Base-by-base conservation (phyloP, 2,888 invertebrate genomes). In the Troilus luridus region DNA sequence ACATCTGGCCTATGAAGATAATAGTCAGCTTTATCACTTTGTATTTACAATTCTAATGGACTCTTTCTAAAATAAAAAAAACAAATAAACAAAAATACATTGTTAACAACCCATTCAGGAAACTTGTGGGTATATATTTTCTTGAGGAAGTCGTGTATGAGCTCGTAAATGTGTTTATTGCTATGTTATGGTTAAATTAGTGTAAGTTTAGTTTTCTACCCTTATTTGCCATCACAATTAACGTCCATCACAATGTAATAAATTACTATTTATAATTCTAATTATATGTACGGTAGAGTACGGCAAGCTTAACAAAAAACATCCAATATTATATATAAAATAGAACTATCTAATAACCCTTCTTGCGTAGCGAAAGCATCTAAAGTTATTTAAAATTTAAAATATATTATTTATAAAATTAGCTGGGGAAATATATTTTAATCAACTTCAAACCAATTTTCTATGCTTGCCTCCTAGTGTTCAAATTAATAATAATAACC, bases 31-130 rank as follows among this genome's bases (percentile, higher is more conserved):
- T 77, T 8, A 0, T 27, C 27, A 19, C 72, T 21, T n/a, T n/a
- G 21, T 85, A 85, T 85, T 85, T 56, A 85, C 85, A 85, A 85
- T 85, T 56, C 85, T 85, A 85, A 85, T 85, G 27, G 72, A 77
- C 0, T 41, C 27, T 0, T 41, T 27, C 1, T 0, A 41, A 77
- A 77, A 77, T 72, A 72, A 72, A 72, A 14, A 14, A 27, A 1
- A 14, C 6, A 27, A 24, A 72, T 27, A 77, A 24, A 8, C 27
- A 41, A 24, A 77, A 27, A 12, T 0, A 7, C 0, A 24, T 11
- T 11, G 24, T 67, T 67, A 24, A 67, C 67, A 5, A 12, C 67
- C 67, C 67, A 14, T 19, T 67, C 24, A 67, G 12, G 24, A 27
- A 41, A 41, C n/a, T 77, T 1, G 5, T 41, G 17, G 72, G 41